phyloP scores from a whole-genome alignment of 2,888 invertebrate species.

The Sturmia bella region DNA sequence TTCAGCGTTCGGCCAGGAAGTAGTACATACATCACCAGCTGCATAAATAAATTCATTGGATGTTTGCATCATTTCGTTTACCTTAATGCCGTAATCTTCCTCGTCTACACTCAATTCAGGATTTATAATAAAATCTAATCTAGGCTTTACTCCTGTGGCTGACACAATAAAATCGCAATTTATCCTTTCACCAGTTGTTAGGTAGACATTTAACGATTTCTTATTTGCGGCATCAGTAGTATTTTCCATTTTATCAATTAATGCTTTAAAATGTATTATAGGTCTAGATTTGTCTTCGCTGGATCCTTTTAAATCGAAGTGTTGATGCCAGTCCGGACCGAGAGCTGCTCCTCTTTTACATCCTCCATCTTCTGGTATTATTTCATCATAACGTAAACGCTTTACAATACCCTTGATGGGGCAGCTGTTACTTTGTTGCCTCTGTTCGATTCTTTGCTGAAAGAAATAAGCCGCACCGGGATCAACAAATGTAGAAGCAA shows the following conservation, averaged over 20 bases:
- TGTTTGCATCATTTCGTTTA: slow-evolving; percentile 93
- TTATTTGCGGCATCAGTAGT: slow-evolving; percentile 77
- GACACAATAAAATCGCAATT: slow-evolving; percentile 96
- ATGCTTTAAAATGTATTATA: slow-evolving; percentile 85
- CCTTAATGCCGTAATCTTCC: slow-evolving; percentile 91
- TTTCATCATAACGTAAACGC: slow-evolving; percentile 87
- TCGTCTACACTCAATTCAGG: slow-evolving; percentile 82
- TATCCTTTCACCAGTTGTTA: slow-evolving; percentile 87
- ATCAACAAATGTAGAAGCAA: slow-evolving; percentile 97
- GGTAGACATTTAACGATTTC: slow-evolving; percentile 87
- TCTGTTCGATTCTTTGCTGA: slow-evolving; percentile 81
- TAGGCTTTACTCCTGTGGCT: slow-evolving; percentile 95
- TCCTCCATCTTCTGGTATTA: slow-evolving; percentile 75
- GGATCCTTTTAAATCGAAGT: slow-evolving; percentile 83
- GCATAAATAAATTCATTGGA: slow-evolving; percentile 91
- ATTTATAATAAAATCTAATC: slow-evolving; percentile 84
- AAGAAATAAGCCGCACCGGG: slow-evolving; percentile 98
- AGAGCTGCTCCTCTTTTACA: slow-evolving; percentile 90
- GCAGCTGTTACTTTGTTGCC: neutral
- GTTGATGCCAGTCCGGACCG: slow-evolving; percentile 97
- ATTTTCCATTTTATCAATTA: slow-evolving; percentile 80
- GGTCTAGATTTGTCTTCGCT: slow-evolving; percentile 73
- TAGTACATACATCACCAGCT: slow-evolving; percentile 96
- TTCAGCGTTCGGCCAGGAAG: slow-evolving; percentile 88
- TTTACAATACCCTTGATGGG: slow-evolving; percentile 81